Percentiles rank a stretch among this genome's conserved stretches.
These are phyloP conservation scores for Drosophila funebris DNA, from an alignment of 1,140 invertebrate genomes.

Conservation along the genomic window DNA sequence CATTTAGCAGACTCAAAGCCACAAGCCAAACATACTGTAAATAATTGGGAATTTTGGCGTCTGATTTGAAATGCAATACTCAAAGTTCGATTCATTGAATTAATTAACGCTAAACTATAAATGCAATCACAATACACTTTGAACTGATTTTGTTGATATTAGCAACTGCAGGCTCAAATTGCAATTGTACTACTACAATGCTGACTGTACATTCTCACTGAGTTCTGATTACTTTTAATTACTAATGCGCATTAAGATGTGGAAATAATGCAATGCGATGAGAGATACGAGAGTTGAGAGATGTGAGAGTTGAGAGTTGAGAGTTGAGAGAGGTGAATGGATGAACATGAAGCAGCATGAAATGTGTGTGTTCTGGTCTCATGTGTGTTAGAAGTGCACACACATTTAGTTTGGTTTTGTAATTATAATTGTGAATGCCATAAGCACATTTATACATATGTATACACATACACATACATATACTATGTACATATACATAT, in stretches of 20 bases:
- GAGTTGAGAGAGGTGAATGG: no score
- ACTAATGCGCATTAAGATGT: slow-evolving; percentile 46
- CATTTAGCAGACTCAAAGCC: no score
- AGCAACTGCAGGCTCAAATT: background rate
- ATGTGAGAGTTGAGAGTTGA: background rate
- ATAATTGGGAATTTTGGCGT: background rate
- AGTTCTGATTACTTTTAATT: slow-evolving; percentile 13
- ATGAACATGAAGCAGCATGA: background rate
- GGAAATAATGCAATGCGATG: slow-evolving; percentile 32
- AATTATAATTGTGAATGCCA: slow-evolving; percentile 59
- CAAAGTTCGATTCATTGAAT: background rate
- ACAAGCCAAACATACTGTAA: no score
- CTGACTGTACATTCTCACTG: background rate
- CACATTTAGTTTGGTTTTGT: slow-evolving; percentile 15
- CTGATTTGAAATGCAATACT: no score
- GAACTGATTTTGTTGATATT: background rate
- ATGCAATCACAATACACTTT: background rate
- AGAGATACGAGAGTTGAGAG: background rate
- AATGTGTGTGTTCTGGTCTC: background rate
- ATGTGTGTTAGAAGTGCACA: slow-evolving; percentile 4
- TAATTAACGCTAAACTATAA: background rate
- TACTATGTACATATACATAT: no score
- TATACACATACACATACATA: background rate
- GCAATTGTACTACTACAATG: no score
- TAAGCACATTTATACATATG: slow-evolving; percentile 12